phyloP scores from a whole-genome alignment of 2,113 vertebrate genomes.

The Trichomycterus rosablanca region DNA sequence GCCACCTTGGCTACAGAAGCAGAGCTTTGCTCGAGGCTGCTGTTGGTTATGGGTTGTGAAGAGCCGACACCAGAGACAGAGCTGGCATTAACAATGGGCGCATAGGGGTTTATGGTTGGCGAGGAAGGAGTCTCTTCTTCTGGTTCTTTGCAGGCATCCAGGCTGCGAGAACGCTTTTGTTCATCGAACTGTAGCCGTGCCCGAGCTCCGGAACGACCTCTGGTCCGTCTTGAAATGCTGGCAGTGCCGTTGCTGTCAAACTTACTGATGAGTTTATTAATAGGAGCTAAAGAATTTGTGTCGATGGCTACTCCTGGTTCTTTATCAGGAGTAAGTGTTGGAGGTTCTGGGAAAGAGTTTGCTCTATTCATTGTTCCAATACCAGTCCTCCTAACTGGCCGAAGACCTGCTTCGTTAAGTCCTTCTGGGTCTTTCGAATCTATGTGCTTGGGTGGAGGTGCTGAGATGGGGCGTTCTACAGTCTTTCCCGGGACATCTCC shows the following conservation, averaged over 20 bases:
- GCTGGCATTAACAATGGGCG: slow-evolving; percentile 1
- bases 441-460: neutral
- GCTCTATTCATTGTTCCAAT: slow-evolving; percentile 10
- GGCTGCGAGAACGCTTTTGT: slow-evolving; percentile 74
- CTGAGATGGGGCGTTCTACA: slow-evolving; percentile 37
- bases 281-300: slow-evolving; percentile 81
- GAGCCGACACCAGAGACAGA: slow-evolving; percentile 41
- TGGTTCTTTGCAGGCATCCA: slow-evolving; percentile 62
- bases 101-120: slow-evolving; percentile 57
- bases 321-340: too few relatives aligned
- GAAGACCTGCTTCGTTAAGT: slow-evolving; percentile 40
- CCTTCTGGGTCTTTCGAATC: slow-evolving; percentile 24
- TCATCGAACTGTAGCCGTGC: slow-evolving; percentile 64
- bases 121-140: slow-evolving; percentile 34
- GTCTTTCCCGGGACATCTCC: slow-evolving; percentile 43
- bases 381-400: slow-evolving; percentile 29
- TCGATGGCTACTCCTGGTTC: slow-evolving; percentile 62
- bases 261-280: slow-evolving; percentile 85
- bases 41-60: slow-evolving; percentile 32
- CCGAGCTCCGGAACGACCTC: slow-evolving; percentile 62
- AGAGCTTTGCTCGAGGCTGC: slow-evolving; percentile 49
- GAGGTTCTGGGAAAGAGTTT: too few relatives aligned
- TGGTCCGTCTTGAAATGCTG: slow-evolving; percentile 27
- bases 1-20: slow-evolving; percentile 52
- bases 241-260: slow-evolving; percentile 63